Evolutionary conservation across 2,113 vertebrate genomes (phyloP), one percentile per base, ranked within the genome.

Genomic region (Cyprinodon tularosa): DNA sequence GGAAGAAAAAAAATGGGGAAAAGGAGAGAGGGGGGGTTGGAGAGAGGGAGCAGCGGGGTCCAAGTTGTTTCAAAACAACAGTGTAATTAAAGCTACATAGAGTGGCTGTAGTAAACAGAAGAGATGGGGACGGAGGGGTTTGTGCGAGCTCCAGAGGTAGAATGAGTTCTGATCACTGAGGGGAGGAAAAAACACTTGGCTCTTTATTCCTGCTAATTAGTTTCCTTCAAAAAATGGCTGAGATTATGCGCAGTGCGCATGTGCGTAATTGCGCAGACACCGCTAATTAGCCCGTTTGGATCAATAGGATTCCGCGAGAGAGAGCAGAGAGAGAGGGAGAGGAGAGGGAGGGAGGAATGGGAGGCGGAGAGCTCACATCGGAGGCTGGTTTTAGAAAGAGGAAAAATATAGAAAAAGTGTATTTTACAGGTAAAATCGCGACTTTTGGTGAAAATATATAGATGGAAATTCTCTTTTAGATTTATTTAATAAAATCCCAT

Each of bases 151-250:
- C 88, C 90, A 90, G 92, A 93, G 92, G 92, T 93, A 93, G 92
- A 93, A 90, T 91, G 92, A 92, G 90, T 93, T 93, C 92, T 93
- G 92, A 93, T 92, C 91, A 92, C 83, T 89, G 90, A 89, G 89
- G 87, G 86, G 89, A 57, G 50, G 89, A 79, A 89, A 89, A 91
- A 93, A 92, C 91, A 93, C 92, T 97, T 97, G 96, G 97, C 96
- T 97, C 97, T 98, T 98, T 97, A 97, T 98, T 98, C 96, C 96
- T 97, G 95, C 96, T 98, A 98, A 97, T 98, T 98, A 97, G 96
- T 98, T 98, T 98, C 96, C 96, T 96, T 96, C 96, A 96, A 97
- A 97, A 93, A 93, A 93, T 93, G 92, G 92, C 92, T 93, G 92
- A 93, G 92, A 90, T 90, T 89, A 81, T 73, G 83, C 79, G 60